Conservation (phyloP, 2,797 vertebrate genomes). For the Onychomys torridus region DNA sequence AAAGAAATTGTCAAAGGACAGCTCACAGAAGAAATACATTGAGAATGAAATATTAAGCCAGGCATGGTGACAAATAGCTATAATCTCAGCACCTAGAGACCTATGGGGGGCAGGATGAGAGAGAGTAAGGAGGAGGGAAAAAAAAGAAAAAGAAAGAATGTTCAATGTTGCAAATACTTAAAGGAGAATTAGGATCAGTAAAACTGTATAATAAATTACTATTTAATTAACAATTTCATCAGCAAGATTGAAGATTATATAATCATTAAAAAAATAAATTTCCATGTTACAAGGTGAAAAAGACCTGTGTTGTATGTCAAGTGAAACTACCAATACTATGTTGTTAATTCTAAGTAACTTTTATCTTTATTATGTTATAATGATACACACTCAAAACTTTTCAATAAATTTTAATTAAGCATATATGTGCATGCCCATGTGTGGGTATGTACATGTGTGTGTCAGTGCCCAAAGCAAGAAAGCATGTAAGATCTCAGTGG, state of each 20-base stretch:
- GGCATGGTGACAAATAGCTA: background rate
- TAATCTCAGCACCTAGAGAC: background rate
- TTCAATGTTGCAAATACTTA: background rate
- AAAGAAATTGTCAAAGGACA: background rate
- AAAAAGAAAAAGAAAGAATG: too few relatives aligned
- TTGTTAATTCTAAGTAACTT: conserved; percentile 24
- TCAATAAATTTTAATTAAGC: background rate
- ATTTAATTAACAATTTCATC: background rate
- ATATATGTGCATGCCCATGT: background rate
- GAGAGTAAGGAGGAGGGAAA: background rate
- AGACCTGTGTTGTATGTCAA: background rate
- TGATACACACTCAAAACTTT: background rate
- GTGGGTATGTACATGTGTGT: background rate
- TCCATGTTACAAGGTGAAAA: background rate
- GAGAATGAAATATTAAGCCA: background rate
- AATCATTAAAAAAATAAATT: background rate
- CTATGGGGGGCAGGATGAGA: background rate
- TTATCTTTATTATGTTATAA: background rate
- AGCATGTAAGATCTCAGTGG: too few relatives aligned
- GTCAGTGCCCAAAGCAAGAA: background rate
- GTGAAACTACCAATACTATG: background rate
- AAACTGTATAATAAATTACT: background rate
- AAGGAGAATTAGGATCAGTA: background rate
- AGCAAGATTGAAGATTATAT: background rate
- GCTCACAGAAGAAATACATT: background rate